These are phyloP conservation scores for Andrena bucephala DNA, from an alignment of 2,888 invertebrate genomes.

Conservation along the genomic window DNA sequence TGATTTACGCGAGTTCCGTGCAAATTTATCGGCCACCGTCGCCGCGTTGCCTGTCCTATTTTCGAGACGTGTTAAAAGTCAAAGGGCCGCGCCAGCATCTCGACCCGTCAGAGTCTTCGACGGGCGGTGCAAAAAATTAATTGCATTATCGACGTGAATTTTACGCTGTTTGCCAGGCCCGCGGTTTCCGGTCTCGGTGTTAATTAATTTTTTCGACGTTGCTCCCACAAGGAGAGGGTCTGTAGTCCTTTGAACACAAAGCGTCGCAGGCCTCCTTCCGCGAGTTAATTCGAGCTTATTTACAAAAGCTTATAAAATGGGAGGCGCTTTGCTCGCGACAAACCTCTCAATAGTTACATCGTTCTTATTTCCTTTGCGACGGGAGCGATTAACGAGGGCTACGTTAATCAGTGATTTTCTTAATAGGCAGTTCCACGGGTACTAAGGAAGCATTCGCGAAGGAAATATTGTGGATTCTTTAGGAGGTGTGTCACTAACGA, in stretches of 20 bases:
- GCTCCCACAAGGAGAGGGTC: neutral
- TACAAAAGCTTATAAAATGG: slow-evolving; percentile 15
- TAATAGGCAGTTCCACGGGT: neutral
- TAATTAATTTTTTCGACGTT: slow-evolving; percentile 49
- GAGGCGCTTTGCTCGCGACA: neutral
- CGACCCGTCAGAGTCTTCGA: neutral
- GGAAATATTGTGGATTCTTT: neutral
- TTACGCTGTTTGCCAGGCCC: slow-evolving; percentile 30
- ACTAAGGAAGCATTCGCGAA: neutral
- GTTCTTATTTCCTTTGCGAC: neutral
- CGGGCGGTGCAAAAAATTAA: slow-evolving; percentile 50
- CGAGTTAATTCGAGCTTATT: slow-evolving; percentile 41
- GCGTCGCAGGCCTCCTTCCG: neutral
- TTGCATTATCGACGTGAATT: slow-evolving; percentile 51
- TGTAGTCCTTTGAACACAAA: slow-evolving; percentile 50
- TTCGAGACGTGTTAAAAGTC: slow-evolving; percentile 39
- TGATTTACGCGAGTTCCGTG: slow-evolving; percentile 44
- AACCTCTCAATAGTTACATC: neutral
- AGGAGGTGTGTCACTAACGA: neutral
- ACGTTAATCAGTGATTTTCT: neutral
- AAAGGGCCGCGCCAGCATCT: slow-evolving; percentile 26
- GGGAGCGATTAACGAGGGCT: neutral
- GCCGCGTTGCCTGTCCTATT: slow-evolving; percentile 19
- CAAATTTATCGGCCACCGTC: slow-evolving; percentile 41
- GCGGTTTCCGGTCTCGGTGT: slow-evolving; percentile 28